Conservation (phyloP, 2,888 invertebrate genomes). For the Diadegma fenestrale region DNA sequence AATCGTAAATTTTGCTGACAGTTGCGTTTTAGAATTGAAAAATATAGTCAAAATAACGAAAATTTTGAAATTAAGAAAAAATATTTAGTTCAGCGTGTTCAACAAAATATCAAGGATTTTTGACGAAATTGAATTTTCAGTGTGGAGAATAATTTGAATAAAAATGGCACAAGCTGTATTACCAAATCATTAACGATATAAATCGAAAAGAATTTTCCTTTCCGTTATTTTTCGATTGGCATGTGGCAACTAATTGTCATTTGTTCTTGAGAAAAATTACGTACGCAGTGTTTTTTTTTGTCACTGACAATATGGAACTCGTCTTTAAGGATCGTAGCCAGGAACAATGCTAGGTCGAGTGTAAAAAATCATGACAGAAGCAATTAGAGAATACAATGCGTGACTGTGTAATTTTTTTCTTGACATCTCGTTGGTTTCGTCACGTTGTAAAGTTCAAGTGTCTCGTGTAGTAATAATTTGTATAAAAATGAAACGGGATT, state of each 20-base stretch:
- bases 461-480: neutral
- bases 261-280: slow-evolving; percentile 17
- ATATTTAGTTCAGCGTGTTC: too few species aligned
- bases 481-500: neutral
- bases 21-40: too few species aligned
- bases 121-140: too few species aligned
- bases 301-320: neutral
- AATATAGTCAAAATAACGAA: too few species aligned
- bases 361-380: slow-evolving; percentile 52
- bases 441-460: slow-evolving; percentile 1
- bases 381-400: slow-evolving; percentile 20
- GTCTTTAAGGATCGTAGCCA: slow-evolving; percentile 41
- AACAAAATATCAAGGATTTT: too few species aligned
- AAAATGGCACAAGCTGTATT: too few species aligned
- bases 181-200: neutral
- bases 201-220: neutral
- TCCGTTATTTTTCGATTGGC: neutral
- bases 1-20: too few species aligned
- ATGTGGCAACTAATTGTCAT: neutral
- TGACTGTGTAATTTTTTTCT: slow-evolving; percentile 7
- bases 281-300: neutral
- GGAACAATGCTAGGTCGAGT: slow-evolving; percentile 65
- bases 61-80: too few species aligned
- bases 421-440: neutral
- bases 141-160: too few species aligned